Percentiles rank a stretch among this genome's conserved stretches.
These are phyloP conservation scores for Chrosomus eos DNA, from an alignment of 2,797 vertebrate species.

Conservation along the genomic window DNA sequence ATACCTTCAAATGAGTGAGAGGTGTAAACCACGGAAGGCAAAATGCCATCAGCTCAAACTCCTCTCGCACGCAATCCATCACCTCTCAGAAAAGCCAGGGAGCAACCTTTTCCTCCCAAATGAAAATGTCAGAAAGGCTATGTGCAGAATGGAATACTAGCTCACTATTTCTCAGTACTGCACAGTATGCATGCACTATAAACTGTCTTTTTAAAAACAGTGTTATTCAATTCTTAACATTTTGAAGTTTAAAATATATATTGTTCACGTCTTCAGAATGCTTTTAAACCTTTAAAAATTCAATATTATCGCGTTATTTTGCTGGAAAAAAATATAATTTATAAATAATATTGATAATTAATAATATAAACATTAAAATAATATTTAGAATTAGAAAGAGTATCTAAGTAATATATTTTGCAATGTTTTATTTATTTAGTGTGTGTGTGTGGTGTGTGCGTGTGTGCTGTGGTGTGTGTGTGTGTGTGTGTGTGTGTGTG, in stretches of 20 bases:
- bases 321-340: background rate
- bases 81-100: slow-evolving; percentile 42
- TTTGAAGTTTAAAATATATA: background rate
- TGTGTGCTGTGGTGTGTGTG: no score
- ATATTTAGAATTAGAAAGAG: background rate
- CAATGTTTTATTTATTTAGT: background rate
- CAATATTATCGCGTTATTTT: background rate
- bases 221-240: background rate
- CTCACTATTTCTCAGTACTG: background rate
- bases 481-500: no score
- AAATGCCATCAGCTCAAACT: slow-evolving; percentile 46
- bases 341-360: background rate
- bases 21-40: slow-evolving; percentile 25
- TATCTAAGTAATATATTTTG: background rate
- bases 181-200: background rate
- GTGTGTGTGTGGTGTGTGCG: background rate
- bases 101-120: slow-evolving; percentile 51
- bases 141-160: slow-evolving; percentile 4
- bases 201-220: background rate
- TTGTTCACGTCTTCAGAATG: background rate
- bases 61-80: slow-evolving; percentile 45
- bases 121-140: slow-evolving; percentile 55
- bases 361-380: background rate
- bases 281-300: background rate
- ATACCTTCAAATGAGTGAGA: slow-evolving; percentile 22